These are phyloP conservation scores for Palythoa caribaeorum DNA, from an alignment of 92 coral and sea anemone species.

Conservation along the genomic window DNA sequence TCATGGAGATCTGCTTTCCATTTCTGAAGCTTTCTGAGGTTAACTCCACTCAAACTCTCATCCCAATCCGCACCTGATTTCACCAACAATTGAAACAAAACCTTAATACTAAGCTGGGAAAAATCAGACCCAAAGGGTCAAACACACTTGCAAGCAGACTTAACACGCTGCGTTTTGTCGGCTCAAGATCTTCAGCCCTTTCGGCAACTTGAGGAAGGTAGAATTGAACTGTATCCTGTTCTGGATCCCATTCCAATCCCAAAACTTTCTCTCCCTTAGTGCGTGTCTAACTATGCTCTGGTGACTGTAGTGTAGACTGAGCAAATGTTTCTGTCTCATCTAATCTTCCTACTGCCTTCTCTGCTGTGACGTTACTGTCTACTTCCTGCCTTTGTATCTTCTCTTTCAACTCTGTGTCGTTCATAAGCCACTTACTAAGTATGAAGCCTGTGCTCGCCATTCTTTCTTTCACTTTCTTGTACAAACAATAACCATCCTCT, in stretches of 20 bases:
- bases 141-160: slow-evolving; percentile 52
- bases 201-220: slow-evolving; percentile 42
- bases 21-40: slow-evolving; percentile 29
- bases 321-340: slow-evolving; percentile 59
- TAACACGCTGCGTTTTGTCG: slow-evolving; percentile 59
- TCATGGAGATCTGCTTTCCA: slow-evolving; percentile 43
- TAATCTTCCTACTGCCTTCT: slow-evolving; percentile 35
- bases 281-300: slow-evolving; percentile 20
- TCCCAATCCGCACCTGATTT: slow-evolving; percentile 55
- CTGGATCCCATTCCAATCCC: slow-evolving; percentile 56
- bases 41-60: slow-evolving; percentile 19
- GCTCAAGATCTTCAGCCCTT: slow-evolving; percentile 29
- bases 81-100: slow-evolving; percentile 51
- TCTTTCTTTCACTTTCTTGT: slow-evolving; percentile 62
- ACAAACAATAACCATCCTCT: slow-evolving; percentile 37
- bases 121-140: slow-evolving; percentile 56
- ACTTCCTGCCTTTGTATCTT: slow-evolving; percentile 25
- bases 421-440: slow-evolving; percentile 59
- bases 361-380: background rate
- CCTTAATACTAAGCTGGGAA: slow-evolving; percentile 30
- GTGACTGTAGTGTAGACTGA: slow-evolving; percentile 39
- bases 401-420: slow-evolving; percentile 40
- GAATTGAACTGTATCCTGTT: slow-evolving; percentile 56
- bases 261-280: slow-evolving; percentile 54
- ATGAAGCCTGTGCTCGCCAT: slow-evolving; percentile 63